phyloP scores from a whole-genome alignment of 2,113 vertebrate genomes.

The Oophaga pumilio region DNA sequence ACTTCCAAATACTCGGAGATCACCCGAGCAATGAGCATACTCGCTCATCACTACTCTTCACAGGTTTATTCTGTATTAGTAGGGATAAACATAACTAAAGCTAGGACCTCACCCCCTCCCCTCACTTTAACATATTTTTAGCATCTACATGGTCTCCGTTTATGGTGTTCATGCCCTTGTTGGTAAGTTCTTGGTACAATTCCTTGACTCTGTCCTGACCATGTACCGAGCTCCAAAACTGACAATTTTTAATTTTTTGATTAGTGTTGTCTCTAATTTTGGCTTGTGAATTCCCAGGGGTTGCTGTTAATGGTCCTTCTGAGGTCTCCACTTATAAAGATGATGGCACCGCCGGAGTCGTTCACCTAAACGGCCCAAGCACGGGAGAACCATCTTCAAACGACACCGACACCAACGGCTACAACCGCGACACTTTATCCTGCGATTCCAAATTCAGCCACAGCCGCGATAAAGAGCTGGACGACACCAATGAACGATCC shows the following conservation, averaged over 20 bases:
- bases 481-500: conserved; percentile 75
- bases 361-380: conserved; percentile 81
- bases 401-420: conserved; percentile 84
- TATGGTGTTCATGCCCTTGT: neutral
- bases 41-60: no score
- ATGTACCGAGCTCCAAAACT: no score
- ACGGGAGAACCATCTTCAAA: conserved; percentile 65
- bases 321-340: conserved; percentile 66
- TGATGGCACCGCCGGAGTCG: conserved; percentile 71
- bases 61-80: no score
- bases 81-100: neutral
- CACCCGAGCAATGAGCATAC: no score
- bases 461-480: conserved; percentile 68
- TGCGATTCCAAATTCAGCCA: conserved; percentile 72
- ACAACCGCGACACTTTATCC: conserved; percentile 70
- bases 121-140: neutral
- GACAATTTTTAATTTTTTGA: neutral
- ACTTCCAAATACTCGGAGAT: no score
- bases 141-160: neutral
- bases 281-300: conserved; percentile 71
- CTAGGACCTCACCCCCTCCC: neutral
- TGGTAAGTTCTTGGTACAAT: no score
- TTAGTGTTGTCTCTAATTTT: neutral
- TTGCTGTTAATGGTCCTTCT: conserved; percentile 73
- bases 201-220: no score